Evolutionary conservation across 2,797 vertebrate species (phyloP), one percentile per base, ranked within the genome.

Genomic region (Platyrinchus mystaceus): DNA sequence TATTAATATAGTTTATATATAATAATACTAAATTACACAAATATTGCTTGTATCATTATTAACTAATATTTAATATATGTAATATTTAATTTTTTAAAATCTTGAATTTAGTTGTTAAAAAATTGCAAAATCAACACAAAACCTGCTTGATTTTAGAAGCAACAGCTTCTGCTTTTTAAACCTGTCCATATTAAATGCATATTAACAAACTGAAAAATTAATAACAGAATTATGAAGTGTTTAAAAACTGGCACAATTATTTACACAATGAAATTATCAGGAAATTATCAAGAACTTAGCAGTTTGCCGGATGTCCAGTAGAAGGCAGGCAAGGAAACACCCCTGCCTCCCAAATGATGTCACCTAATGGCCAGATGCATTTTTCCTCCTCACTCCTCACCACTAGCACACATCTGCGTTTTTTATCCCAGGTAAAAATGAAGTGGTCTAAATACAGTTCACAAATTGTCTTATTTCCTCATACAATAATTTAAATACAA

Each of bases 331-430:
- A 55, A 68, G 24, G 70, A 62, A 88, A 78, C 32, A 34, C 26
- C 15, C 12, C 43, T 73, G 60, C 21, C 18, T 12, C 4, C 7
- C 26, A 53, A 28, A 47, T 12, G 5, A 37, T 47, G 27, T 60
- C 32, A 60, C 46, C 22, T 60, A 73, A 32, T 20, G 19, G 46
- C 13, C n/a, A 15, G 69, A 23, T 58, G 21, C 1, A 1, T 79
- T 90, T 47, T 43, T 66, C 14, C 34, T 63, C 34, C n/a, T 62
- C 34, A 11, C 8, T 69, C 26, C 28, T 71, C 10, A 7, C 9
- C 34, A 64, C 14, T 21, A 67, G 15, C 53, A 64, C 3, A 32
- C 6, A 10, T 0, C 0, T 1, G 15, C 4, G 7, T 28, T 41
- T 60, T 89, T 83, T 76, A 62, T 82, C 28, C 23, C 39, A 66